phyloP scores from a whole-genome alignment of 2,888 invertebrate species.

The Chamaedrilus cognettii region DNA sequence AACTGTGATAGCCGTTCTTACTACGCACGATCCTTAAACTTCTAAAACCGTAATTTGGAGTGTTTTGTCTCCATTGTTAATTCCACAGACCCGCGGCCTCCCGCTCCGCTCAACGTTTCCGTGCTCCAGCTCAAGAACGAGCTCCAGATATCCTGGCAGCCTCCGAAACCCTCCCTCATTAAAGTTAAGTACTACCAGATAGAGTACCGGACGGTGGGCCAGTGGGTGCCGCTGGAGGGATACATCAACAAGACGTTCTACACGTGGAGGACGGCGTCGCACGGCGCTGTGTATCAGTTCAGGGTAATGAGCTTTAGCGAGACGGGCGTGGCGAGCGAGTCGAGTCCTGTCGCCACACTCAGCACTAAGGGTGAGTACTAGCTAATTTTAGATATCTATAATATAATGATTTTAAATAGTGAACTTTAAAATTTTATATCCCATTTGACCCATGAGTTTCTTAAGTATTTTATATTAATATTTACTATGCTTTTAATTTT shows the following conservation, averaged over 20 bases:
- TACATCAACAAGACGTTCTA: slow-evolving; percentile 29
- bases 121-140: slow-evolving; percentile 87
- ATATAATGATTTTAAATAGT: background rate
- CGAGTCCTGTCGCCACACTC: slow-evolving; percentile 20
- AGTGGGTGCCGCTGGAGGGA: slow-evolving; percentile 33
- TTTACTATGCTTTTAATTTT: too few species aligned
- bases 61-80: background rate
- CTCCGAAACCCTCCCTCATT: slow-evolving; percentile 44
- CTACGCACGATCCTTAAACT: background rate
- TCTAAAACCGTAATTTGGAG: background rate
- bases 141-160: slow-evolving; percentile 72
- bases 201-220: slow-evolving; percentile 42
- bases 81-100: slow-evolving; percentile 65
- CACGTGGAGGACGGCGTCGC: slow-evolving; percentile 36
- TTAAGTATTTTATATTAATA: too few species aligned
- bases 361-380: slow-evolving; percentile 33
- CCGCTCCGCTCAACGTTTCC: slow-evolving; percentile 86
- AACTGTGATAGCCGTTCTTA: too few species aligned
- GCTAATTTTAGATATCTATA: background rate
- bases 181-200: slow-evolving; percentile 50
- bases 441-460: too few species aligned
- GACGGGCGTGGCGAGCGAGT: background rate
- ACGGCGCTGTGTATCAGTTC: slow-evolving; percentile 37
- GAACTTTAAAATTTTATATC: too few species aligned
- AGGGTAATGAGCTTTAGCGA: slow-evolving; percentile 27